Evolutionary conservation across 2,113 vertebrate genomes (phyloP).

Genomic region (Rhinopomastus cyanomelas): DNA sequence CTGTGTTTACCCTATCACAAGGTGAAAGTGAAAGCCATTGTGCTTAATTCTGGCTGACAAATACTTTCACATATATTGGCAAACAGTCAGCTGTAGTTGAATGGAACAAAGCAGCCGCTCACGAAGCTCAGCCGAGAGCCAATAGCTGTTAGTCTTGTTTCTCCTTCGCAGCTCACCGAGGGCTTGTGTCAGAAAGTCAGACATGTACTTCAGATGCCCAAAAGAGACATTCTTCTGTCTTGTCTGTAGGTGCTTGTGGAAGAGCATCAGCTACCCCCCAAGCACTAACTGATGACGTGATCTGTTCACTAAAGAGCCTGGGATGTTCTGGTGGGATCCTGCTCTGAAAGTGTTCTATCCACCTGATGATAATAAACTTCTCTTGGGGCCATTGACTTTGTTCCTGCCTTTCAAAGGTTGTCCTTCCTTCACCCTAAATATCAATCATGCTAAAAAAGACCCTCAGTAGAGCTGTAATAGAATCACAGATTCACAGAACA

Average conservation of each 20-base stretch:
- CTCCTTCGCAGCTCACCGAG: slow-evolving; percentile 21
- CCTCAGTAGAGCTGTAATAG: background rate
- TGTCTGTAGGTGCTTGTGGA: background rate
- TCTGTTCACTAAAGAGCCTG: background rate
- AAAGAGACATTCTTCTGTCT: slow-evolving; percentile 20
- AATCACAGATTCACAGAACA: too few species aligned
- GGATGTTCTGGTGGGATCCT: background rate
- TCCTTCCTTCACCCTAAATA: background rate
- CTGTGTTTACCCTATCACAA: slow-evolving; percentile 12
- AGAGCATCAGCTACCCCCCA: background rate
- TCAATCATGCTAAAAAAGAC: background rate
- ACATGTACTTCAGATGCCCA: background rate
- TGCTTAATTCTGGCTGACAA: slow-evolving; percentile 66
- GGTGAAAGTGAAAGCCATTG: slow-evolving; percentile 48
- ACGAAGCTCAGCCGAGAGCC: slow-evolving; percentile 32
- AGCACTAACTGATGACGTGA: background rate
- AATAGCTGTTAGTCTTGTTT: slow-evolving; percentile 51
- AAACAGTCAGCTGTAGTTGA: slow-evolving; percentile 47
- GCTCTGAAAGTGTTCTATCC: background rate
- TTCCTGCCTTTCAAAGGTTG: background rate
- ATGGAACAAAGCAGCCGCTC: slow-evolving; percentile 38
- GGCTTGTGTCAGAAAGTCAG: slow-evolving; percentile 2
- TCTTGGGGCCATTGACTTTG: background rate
- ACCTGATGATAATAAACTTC: background rate
- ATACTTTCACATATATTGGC: slow-evolving; percentile 57